Percentiles rank a stretch among this genome's conserved stretches.
phyloP scores from a whole-genome alignment of 2,888 invertebrate genomes.

The Pristionchus entomophagus region DNA sequence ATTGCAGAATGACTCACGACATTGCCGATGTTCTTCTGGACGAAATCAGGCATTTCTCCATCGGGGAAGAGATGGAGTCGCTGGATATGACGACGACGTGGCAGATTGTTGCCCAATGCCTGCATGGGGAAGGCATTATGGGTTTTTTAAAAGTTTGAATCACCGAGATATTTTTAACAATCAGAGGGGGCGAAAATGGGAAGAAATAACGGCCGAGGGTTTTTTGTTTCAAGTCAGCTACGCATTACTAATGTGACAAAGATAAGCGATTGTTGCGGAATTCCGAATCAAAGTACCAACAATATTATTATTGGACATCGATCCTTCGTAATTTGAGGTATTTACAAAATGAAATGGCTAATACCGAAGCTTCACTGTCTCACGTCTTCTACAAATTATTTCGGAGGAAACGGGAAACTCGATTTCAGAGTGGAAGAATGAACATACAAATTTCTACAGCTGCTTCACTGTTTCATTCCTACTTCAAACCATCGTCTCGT shows the following conservation, averaged over 20 bases:
- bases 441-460: not conserved
- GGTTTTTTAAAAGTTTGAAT: not conserved
- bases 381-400: not conserved
- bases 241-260: no score
- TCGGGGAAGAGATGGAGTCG: constrained; percentile 90
- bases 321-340: no score
- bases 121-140: constrained; percentile 47
- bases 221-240: no score
- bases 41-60: constrained; percentile 84
- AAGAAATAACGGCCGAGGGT: no score
- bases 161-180: not conserved
- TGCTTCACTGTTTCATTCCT: not conserved
- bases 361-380: not conserved
- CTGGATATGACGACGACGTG: constrained; percentile 71
- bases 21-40: constrained; percentile 88
- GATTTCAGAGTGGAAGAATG: no score
- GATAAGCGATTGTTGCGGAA: no score
- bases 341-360: no score
- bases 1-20: constrained; percentile 82
- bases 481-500: not conserved
- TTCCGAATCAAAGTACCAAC: no score
- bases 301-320: no score
- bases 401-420: not conserved
- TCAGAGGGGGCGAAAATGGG: no score
- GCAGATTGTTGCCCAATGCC: constrained; percentile 67